Evolutionary conservation across 2,113 vertebrate genomes (phyloP).

Genomic region (Periophthalmodon schlosseri): DNA sequence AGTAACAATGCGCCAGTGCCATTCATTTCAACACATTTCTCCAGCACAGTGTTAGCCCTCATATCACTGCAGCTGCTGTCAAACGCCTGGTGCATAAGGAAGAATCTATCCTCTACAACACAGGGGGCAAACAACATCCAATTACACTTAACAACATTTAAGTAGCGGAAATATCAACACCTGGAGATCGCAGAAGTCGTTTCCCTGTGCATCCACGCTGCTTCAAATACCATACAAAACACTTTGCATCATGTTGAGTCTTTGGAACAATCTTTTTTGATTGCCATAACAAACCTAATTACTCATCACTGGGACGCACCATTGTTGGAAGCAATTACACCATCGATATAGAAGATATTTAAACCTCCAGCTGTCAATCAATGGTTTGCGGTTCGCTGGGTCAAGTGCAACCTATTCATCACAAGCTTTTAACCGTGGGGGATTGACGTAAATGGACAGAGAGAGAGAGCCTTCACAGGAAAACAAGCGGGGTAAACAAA

Average conservation of each 20-base stretch:
- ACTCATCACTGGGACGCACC: neutral
- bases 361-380: conserved; percentile 4
- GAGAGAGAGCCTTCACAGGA: neutral
- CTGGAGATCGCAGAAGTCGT: neutral
- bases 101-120: neutral
- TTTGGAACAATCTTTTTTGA: neutral
- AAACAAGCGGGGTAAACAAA: neutral
- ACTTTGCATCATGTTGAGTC: neutral
- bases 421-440: conserved; percentile 34
- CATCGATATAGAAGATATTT: neutral
- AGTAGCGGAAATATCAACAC: conserved; percentile 9
- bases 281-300: neutral
- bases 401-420: conserved; percentile 35
- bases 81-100: neutral
- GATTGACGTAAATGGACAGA: conserved; percentile 13
- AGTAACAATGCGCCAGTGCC: neutral
- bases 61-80: neutral
- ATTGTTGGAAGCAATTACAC: conserved; percentile 10
- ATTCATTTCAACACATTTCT: neutral
- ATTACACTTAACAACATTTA: conserved; percentile 1
- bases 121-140: conserved; percentile 2
- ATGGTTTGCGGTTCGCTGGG: conserved; percentile 7
- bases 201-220: conserved; percentile 1
- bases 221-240: neutral
- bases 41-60: neutral